Conservation (phyloP, 2,888 invertebrate genomes). For the Argyra leucocephala region DNA sequence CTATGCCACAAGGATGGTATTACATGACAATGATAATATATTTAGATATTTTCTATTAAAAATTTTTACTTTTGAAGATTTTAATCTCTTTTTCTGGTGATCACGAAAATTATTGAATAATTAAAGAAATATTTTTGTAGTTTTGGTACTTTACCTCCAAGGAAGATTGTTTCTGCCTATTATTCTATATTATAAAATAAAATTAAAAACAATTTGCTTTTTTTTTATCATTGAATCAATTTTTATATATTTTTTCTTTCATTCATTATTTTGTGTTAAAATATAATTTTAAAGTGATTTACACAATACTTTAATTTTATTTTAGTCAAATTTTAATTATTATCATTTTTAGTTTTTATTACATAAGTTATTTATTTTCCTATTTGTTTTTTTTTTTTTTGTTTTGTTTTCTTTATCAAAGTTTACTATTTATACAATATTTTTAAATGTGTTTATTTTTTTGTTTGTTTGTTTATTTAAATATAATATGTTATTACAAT, state of each 20-base stretch:
- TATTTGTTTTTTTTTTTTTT: not conserved
- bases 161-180: no score
- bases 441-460: not conserved
- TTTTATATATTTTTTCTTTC: slow-evolving; percentile 2
- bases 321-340: not conserved
- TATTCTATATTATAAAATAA: no score
- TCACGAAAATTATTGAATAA: no score
- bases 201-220: not conserved
- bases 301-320: not conserved
- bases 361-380: not conserved
- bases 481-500: no score
- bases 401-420: not conserved
- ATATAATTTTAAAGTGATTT: slow-evolving; percentile 1
- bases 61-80: no score
- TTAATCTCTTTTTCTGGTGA: no score
- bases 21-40: no score
- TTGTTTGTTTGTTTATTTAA: not conserved
- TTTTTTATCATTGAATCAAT: not conserved
- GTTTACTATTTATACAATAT: not conserved
- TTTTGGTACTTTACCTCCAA: no score
- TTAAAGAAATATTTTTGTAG: no score
- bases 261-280: not conserved
- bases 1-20: no score
- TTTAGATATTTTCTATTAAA: no score
- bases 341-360: slow-evolving; percentile 2